Evolutionary conservation across 2,797 vertebrate genomes (phyloP).

Genomic region (Etheostoma perlongum): DNA sequence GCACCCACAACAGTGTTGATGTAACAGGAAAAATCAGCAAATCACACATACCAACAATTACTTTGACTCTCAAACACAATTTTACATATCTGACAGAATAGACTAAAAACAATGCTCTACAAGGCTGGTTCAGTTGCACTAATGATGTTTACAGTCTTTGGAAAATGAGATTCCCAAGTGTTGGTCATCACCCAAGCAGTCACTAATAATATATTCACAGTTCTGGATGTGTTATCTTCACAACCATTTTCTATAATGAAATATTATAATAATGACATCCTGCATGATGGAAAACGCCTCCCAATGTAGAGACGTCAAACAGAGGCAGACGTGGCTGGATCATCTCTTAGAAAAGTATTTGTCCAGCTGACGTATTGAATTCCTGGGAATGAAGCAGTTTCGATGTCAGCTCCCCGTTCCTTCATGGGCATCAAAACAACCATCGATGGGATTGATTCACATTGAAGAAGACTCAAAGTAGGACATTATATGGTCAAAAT

Average conservation of each 20-base stretch:
- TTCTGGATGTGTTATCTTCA: background rate
- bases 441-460: constrained; percentile 54
- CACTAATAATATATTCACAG: background rate
- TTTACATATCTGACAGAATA: background rate
- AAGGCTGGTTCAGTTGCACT: background rate
- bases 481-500: constrained; percentile 44
- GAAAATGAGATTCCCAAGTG: background rate
- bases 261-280: background rate
- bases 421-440: constrained; percentile 9
- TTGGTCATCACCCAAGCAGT: background rate
- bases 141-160: background rate
- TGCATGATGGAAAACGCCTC: background rate
- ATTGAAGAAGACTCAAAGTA: constrained; percentile 4
- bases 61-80: background rate
- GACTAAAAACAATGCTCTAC: background rate
- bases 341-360: constrained; percentile 34
- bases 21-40: background rate
- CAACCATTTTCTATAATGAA: background rate
- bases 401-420: constrained; percentile 16
- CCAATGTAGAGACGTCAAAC: background rate
- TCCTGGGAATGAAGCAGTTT: constrained; percentile 31
- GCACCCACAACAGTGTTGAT: background rate
- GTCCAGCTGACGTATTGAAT: constrained; percentile 47
- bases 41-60: background rate
- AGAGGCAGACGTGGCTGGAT: constrained; percentile 21